These are phyloP conservation scores for Gryllus longicercus DNA, from an alignment of 2,888 invertebrate species.

Conservation along the genomic window DNA sequence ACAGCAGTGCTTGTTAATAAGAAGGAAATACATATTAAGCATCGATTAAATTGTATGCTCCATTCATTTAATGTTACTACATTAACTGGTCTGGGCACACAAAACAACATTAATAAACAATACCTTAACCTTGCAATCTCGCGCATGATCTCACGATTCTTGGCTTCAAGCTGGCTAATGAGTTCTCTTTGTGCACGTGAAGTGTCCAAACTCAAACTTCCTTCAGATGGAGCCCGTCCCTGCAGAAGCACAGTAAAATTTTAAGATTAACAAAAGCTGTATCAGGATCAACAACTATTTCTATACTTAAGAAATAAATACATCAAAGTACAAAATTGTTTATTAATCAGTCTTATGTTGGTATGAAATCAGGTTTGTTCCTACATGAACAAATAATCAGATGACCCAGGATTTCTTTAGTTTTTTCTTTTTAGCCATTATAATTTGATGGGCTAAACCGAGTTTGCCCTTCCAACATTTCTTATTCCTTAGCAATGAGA, in stretches of 20 bases:
- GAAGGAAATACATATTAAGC: constrained; percentile 17
- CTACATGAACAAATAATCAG: no score
- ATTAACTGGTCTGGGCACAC: not conserved
- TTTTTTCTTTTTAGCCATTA: no score
- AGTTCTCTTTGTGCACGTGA: constrained; percentile 86
- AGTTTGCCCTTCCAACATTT: no score
- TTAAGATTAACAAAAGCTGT: not conserved
- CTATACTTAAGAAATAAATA: no score
- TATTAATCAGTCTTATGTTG: no score
- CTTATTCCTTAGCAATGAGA: no score
- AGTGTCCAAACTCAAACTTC: constrained; percentile 73
- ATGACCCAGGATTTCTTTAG: no score
- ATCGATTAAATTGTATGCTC: not conserved
- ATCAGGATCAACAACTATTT: no score
- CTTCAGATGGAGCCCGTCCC: constrained; percentile 69
- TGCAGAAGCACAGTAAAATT: constrained; percentile 39
- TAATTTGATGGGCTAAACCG: no score
- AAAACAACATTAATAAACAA: constrained; percentile 38
- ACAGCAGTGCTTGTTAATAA: not conserved
- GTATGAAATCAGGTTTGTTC: no score
- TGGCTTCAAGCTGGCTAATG: constrained; percentile 87
- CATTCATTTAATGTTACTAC: constrained; percentile 7
- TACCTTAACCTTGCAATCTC: constrained; percentile 86
- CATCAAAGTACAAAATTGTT: no score
- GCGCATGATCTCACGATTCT: constrained; percentile 93